Evolutionary conservation across 64 coral and sea anemone genomes (phyloP).

Genomic region (Astreopora myriophthalma): DNA sequence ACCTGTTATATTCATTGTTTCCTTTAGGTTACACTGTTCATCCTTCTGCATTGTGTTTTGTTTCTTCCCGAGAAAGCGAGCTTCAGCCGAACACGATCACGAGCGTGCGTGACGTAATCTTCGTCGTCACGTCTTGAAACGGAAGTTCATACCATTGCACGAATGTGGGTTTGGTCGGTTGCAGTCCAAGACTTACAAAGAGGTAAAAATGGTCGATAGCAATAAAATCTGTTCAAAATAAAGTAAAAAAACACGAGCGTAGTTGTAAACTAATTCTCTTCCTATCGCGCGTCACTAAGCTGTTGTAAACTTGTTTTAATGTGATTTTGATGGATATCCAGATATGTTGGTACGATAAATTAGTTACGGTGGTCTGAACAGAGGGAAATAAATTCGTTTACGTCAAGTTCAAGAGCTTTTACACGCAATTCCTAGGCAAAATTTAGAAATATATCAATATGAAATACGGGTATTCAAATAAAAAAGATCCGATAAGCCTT

Average conservation of each 20-base stretch:
- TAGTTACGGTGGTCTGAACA: background rate
- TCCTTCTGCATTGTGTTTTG: background rate
- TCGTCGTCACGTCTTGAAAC: constrained; percentile 14
- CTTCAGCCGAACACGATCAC: background rate
- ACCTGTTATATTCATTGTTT: background rate
- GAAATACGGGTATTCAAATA: background rate
- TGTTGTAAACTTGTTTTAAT: background rate
- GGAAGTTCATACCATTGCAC: background rate
- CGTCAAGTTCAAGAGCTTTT: background rate
- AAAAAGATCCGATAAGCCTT: background rate
- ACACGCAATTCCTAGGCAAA: background rate
- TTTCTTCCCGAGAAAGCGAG: background rate
- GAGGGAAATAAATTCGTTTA: background rate
- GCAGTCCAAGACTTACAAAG: too few species aligned
- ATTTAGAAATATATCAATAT: background rate
- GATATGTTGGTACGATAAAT: too few species aligned
- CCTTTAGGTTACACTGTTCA: background rate
- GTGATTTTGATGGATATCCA: too few species aligned
- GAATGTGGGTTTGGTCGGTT: too few species aligned
- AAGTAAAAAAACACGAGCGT: too few species aligned
- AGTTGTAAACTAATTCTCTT: background rate
- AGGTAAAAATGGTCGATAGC: too few species aligned
- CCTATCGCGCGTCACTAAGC: background rate
- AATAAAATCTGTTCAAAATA: too few species aligned
- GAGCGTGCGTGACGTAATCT: constrained; percentile 31